Conservation (phyloP, 2,113 vertebrate genomes). For the Antechinus flavipes region DNA sequence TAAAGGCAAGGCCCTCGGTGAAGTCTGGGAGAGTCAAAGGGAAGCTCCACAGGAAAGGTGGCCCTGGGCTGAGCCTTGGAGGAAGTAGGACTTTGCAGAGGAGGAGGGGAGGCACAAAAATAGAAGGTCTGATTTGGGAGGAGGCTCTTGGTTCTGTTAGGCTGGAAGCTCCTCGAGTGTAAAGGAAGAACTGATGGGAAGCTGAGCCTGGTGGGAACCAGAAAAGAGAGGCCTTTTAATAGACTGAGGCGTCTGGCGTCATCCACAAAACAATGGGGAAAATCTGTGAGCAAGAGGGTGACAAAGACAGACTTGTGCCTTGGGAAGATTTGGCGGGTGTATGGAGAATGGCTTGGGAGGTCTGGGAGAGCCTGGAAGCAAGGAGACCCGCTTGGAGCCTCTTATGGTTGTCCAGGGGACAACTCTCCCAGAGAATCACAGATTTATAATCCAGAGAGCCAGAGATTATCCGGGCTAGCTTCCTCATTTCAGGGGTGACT, state of each 20-base stretch:
- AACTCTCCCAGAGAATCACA: too few relatives aligned
- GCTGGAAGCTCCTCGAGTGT: neutral
- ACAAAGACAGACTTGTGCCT: too few relatives aligned
- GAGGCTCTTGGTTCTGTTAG: neutral
- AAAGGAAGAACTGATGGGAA: neutral
- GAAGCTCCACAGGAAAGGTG: neutral
- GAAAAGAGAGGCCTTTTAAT: neutral
- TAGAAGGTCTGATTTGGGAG: neutral
- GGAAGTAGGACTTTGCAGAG: constrained; percentile 1
- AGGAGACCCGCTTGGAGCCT: neutral
- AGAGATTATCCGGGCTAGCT: too few relatives aligned
- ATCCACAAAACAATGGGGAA: neutral
- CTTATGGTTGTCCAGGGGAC: too few relatives aligned
- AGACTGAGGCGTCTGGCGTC: neutral
- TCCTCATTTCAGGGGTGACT: too few relatives aligned
- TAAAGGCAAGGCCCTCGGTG: too few relatives aligned
- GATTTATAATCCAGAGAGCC: too few relatives aligned
- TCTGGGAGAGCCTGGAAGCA: neutral
- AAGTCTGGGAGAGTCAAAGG: neutral
- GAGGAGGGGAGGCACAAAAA: neutral
- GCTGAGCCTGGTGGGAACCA: neutral
- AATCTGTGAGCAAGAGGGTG: neutral
- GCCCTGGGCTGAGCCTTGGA: neutral
- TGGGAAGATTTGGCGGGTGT: too few relatives aligned
- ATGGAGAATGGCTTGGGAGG: neutral